These are phyloP conservation scores for Synchiropus splendidus DNA, from an alignment of 2,113 vertebrate species.

Conservation along the genomic window DNA sequence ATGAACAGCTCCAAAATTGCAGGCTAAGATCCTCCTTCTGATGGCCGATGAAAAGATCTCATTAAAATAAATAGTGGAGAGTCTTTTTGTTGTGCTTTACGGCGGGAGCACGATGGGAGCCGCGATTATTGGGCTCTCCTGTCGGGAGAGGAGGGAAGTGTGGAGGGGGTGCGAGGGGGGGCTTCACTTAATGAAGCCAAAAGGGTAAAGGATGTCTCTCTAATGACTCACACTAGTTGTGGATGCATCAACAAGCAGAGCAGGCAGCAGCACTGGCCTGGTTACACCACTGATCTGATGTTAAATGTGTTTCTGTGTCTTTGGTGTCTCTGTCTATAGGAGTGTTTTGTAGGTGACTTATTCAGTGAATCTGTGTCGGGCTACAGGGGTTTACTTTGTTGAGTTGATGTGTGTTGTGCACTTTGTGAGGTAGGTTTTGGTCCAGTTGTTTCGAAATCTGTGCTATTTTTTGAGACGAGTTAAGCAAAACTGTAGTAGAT, in stretches of 20 bases:
- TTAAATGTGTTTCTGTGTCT: too few species aligned
- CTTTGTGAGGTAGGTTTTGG: too few species aligned
- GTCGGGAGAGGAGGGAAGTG: conserved; percentile 21
- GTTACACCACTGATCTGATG: too few species aligned
- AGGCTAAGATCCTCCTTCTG: conserved; percentile 71
- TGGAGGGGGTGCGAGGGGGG: conserved; percentile 44
- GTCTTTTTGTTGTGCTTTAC: conserved; percentile 71
- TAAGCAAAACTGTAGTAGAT: too few species aligned
- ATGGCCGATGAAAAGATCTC: conserved; percentile 73
- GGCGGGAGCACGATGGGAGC: conserved; percentile 59
- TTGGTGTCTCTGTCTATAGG: too few species aligned
- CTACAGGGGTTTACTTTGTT: too few species aligned
- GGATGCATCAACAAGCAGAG: conserved; percentile 49
- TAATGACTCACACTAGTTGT: conserved; percentile 67
- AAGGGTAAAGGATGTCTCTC: conserved; percentile 65
- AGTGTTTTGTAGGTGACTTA: too few species aligned
- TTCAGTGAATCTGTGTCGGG: too few species aligned
- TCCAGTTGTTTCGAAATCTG: too few species aligned
- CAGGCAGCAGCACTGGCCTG: conserved; percentile 57
- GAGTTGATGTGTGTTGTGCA: too few species aligned
- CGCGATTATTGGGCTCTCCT: conserved; percentile 50
- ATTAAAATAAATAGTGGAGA: conserved; percentile 75
- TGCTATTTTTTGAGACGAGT: too few species aligned
- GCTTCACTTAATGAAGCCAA: conserved; percentile 67
- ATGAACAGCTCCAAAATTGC: conserved; percentile 71